phyloP scores from a whole-genome alignment of 2,113 vertebrate species.

The Oenanthe melanoleuca region DNA sequence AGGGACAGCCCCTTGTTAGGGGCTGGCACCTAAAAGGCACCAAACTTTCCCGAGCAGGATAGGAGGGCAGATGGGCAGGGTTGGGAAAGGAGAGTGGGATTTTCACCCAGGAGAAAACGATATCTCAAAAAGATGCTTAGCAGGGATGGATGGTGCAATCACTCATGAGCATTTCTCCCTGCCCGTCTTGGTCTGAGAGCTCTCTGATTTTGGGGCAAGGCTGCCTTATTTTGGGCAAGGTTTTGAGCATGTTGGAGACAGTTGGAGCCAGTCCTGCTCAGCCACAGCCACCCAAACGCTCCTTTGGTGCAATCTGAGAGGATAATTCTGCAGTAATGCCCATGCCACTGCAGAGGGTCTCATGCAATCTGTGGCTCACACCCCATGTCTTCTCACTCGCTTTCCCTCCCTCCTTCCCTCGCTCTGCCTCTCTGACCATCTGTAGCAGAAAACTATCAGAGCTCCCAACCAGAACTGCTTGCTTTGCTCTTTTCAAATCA shows the following conservation, averaged over 20 bases:
- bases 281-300: neutral
- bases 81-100: neutral
- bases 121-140: neutral
- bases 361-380: neutral
- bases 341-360: neutral
- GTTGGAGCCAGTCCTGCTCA: accelerated
- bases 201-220: neutral
- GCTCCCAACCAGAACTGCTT: conserved; percentile 27
- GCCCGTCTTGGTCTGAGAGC: neutral
- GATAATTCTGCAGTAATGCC: neutral
- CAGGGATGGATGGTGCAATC: accelerated
- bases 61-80: neutral
- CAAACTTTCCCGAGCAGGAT: neutral
- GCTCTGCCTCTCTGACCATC: neutral
- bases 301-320: neutral
- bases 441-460: neutral
- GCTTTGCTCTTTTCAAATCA: conserved; percentile 37
- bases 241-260: accelerated
- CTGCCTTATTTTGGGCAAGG: neutral
- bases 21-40: neutral
- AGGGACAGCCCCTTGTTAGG: neutral
- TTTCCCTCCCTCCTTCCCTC: neutral
- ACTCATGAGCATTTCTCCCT: neutral
- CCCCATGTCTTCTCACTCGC: accelerated
- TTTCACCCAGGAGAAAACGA: neutral